These are phyloP conservation scores for Eonycteris spelaea DNA, from an alignment of 2,113 vertebrate genomes.

Conservation along the genomic window DNA sequence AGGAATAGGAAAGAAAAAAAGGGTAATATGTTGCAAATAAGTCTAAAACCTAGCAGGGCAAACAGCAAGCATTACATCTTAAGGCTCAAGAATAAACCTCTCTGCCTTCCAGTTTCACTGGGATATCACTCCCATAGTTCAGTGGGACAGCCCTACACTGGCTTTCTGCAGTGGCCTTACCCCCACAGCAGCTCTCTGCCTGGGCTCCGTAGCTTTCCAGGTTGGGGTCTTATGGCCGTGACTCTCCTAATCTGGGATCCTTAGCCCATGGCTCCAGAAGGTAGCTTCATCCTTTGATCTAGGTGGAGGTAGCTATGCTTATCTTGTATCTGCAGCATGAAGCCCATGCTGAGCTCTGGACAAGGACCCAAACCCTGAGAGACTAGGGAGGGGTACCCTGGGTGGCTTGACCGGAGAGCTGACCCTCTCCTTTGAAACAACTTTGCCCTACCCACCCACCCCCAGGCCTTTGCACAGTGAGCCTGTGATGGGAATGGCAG, in stretches of 20 bases:
- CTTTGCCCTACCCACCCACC: neutral
- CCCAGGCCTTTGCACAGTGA: neutral
- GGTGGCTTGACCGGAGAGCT: neutral
- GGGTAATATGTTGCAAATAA: neutral
- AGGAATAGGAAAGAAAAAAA: neutral
- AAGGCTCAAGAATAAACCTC: neutral
- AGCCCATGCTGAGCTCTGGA: neutral
- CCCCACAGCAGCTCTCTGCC: neutral
- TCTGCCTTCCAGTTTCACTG: neutral
- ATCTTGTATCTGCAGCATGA: neutral
- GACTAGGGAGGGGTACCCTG: neutral
- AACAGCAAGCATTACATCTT: neutral
- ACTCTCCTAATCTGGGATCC: neutral
- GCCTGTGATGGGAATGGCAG: neutral
- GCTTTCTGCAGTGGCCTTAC: neutral
- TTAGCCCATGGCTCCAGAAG: neutral
- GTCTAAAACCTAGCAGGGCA: neutral
- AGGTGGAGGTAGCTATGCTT: neutral
- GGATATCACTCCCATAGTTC: neutral
- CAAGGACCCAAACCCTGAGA: neutral
- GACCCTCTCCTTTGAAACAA: neutral
- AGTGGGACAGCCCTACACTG: neutral
- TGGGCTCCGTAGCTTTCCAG: neutral
- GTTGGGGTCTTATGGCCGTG: neutral
- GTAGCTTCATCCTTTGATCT: neutral